A percentile compares a stretch with the other conserved stretches of the same genome.
These are phyloP conservation scores for Ischnura elegans DNA, from an alignment of 2,888 invertebrate genomes.

Conservation along the genomic window DNA sequence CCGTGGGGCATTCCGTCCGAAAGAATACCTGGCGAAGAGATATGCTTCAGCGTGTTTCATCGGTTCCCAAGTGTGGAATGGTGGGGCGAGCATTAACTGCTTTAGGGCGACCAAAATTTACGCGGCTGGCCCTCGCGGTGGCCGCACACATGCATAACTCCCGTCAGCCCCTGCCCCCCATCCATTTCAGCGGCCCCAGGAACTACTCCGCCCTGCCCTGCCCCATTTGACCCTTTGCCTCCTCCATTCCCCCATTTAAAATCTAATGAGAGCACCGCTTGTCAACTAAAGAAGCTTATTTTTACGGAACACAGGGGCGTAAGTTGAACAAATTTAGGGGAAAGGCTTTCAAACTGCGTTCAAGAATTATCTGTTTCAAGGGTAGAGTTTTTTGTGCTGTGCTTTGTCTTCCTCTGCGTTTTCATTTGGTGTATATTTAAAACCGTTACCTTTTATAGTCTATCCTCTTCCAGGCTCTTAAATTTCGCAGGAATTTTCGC, in stretches of 20 bases:
- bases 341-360: neutral
- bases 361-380: neutral
- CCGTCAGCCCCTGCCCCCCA: neutral
- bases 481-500: too few relatives aligned
- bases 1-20: neutral
- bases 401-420: neutral
- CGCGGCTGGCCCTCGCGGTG: neutral
- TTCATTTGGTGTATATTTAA: neutral
- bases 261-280: conserved; percentile 22
- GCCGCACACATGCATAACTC: conserved; percentile 25
- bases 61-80: neutral
- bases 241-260: neutral
- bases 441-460: too few relatives aligned
- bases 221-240: neutral
- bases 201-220: neutral
- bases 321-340: neutral
- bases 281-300: neutral
- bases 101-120: conserved; percentile 34
- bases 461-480: too few relatives aligned
- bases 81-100: conserved; percentile 50
- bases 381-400: too few relatives aligned
- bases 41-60: neutral
- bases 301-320: neutral
- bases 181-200: neutral
- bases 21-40: neutral